phyloP scores from a whole-genome alignment of 2,113 vertebrate species.

The Perccottus glenii region DNA sequence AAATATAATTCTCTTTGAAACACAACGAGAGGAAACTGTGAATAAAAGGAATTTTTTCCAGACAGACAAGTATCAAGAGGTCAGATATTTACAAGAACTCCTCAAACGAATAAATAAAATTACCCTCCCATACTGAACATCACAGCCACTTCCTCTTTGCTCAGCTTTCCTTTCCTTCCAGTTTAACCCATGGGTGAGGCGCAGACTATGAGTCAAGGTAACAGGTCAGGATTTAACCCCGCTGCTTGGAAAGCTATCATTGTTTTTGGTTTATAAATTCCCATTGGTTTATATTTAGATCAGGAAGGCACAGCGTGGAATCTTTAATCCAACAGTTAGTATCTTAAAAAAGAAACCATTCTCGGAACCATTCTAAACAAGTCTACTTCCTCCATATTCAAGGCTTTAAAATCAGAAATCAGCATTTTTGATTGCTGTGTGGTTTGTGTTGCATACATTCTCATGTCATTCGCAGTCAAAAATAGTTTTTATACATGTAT shows the following conservation, averaged over 20 bases:
- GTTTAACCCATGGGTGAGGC: conserved; percentile 2
- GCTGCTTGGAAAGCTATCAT: conserved; percentile 41
- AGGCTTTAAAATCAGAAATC: too few species aligned
- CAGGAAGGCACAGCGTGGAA: conserved; percentile 25
- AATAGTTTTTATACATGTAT: too few species aligned
- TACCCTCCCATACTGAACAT: conserved; percentile 13
- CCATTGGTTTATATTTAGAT: conserved; percentile 64
- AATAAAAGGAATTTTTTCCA: not conserved
- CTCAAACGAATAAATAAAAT: not conserved
- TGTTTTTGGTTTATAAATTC: conserved; percentile 62
- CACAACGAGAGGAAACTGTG: conserved; percentile 1
- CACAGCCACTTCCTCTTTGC: conserved; percentile 35
- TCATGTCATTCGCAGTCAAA: too few species aligned
- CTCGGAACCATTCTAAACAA: conserved; percentile 36
- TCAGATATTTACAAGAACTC: conserved; percentile 35
- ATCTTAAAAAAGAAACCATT: conserved; percentile 23
- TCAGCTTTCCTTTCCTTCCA: conserved; percentile 33
- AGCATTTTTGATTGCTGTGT: too few species aligned
- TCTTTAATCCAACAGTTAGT: conserved; percentile 18
- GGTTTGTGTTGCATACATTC: too few species aligned
- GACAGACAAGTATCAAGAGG: conserved; percentile 42
- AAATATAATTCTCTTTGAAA: not conserved
- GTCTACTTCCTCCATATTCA: too few species aligned
- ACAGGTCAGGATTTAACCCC: conserved; percentile 53
- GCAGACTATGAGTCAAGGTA: conserved; percentile 35